Conservation (phyloP, 2,113 vertebrate species). For the Oreochromis tanganicae region DNA sequence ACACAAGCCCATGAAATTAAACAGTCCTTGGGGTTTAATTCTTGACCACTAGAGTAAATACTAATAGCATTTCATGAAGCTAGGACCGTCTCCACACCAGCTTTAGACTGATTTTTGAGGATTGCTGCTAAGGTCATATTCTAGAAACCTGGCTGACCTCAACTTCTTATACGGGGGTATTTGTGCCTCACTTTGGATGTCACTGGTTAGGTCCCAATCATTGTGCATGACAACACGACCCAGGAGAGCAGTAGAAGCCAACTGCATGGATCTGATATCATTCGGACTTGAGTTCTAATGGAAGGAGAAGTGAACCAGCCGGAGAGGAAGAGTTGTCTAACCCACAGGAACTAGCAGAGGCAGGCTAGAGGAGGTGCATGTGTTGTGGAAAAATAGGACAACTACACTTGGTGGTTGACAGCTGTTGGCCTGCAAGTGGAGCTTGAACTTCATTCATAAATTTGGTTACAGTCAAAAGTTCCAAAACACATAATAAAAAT, state of each 20-base stretch:
- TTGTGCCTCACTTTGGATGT: neutral
- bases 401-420: neutral
- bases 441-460: neutral
- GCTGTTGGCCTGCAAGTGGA: neutral
- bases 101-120: neutral
- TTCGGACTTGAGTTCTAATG: accelerated
- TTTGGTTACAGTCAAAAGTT: neutral
- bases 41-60: neutral
- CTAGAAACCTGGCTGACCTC: neutral
- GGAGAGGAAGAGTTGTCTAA: neutral
- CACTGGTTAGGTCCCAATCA: accelerated
- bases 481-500: neutral
- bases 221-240: accelerated
- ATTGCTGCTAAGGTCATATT: neutral
- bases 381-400: neutral
- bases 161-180: neutral
- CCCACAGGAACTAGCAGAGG: accelerated
- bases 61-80: neutral
- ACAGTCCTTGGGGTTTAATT: neutral
- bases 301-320: neutral
- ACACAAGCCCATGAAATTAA: neutral
- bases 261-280: neutral
- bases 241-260: neutral
- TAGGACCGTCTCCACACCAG: neutral
- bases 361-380: neutral